Evolutionary conservation across 2,888 invertebrate species (phyloP).

Genomic region (Dolichomitus sp.): DNA sequence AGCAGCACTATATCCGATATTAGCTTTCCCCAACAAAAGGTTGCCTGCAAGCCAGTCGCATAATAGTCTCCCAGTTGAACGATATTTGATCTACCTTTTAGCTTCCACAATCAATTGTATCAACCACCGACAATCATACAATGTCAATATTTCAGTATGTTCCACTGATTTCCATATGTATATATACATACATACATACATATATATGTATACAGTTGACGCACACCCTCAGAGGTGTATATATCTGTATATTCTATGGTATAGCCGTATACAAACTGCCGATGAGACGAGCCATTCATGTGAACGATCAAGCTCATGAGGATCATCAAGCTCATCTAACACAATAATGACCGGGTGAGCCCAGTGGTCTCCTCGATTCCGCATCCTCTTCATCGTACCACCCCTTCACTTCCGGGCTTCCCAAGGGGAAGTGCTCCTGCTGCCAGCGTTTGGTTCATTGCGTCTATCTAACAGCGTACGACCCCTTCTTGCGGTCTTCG

Average conservation of each 20-base stretch:
- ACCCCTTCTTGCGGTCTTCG: constrained; percentile 51
- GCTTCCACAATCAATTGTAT: background rate
- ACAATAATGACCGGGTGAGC: constrained; percentile 47
- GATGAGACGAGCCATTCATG: constrained; percentile 1
- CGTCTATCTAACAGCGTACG: constrained; percentile 55
- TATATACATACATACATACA: background rate
- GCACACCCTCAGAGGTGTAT: background rate
- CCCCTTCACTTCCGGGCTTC: constrained; percentile 12
- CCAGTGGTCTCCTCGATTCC: constrained; percentile 21
- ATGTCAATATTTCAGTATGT: constrained; percentile 9
- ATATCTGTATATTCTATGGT: no score
- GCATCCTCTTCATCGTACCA: background rate
- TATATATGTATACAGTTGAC: background rate
- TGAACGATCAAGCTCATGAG: constrained; percentile 20
- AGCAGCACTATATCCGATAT: background rate
- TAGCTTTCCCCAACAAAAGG: background rate
- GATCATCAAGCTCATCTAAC: constrained; percentile 37
- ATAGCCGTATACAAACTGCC: background rate
- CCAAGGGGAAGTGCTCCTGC: background rate
- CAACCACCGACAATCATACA: background rate
- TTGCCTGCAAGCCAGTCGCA: background rate
- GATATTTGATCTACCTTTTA: background rate
- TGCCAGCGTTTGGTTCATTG: constrained; percentile 51
- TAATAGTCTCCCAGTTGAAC: background rate
- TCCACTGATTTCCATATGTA: background rate